Evolutionary conservation across 2,888 invertebrate genomes (phyloP).

Genomic region (Anorthoa munda): DNA sequence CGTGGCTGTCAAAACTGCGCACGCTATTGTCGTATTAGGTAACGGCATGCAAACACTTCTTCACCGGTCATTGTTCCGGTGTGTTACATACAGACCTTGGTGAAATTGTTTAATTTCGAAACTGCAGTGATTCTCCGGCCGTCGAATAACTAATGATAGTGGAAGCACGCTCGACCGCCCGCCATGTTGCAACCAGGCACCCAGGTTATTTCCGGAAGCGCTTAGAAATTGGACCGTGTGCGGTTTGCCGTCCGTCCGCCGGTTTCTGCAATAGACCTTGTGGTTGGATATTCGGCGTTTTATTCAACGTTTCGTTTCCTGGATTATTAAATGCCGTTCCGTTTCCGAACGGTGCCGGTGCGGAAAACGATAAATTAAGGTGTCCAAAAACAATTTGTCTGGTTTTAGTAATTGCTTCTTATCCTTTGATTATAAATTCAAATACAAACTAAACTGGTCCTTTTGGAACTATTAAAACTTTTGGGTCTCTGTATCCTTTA

Average conservation of each 20-base stretch:
- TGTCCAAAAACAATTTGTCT: conserved; percentile 46
- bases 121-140: conserved; percentile 70
- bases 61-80: conserved; percentile 56
- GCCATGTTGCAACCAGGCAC: conserved; percentile 74
- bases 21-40: conserved; percentile 67
- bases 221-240: conserved; percentile 76
- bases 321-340: conserved; percentile 35
- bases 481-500: conserved; percentile 39
- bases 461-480: conserved; percentile 54
- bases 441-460: conserved; percentile 46
- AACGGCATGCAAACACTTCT: conserved; percentile 53
- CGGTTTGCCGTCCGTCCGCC: conserved; percentile 63
- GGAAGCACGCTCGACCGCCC: conserved; percentile 84
- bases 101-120: conserved; percentile 75
- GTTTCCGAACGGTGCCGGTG: conserved; percentile 31
- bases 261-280: conserved; percentile 72
- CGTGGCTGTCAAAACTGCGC: conserved; percentile 62
- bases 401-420: conserved; percentile 19
- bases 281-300: conserved; percentile 56
- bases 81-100: conserved; percentile 70
- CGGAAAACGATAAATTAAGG: conserved; percentile 45
- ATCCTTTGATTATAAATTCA: conserved; percentile 47
- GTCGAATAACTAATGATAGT: conserved; percentile 76
- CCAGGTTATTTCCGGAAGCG: conserved; percentile 81
- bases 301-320: conserved; percentile 61